Base-by-base conservation (phyloP, 1,140 invertebrate species). In the Drosophila pectinifera region DNA sequence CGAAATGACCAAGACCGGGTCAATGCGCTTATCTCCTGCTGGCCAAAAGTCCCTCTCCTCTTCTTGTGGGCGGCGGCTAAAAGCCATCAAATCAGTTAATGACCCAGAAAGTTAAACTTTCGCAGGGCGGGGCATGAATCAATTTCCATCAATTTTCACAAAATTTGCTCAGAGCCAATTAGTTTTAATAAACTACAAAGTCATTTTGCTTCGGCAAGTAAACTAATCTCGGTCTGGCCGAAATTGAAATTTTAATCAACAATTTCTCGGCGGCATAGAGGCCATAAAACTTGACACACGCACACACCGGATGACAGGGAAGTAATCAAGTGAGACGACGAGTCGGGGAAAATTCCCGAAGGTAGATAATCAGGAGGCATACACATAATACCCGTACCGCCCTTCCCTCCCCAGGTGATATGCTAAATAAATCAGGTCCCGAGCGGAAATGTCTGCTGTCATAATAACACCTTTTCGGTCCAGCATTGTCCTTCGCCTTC, bases 241-340 rank as follows among this genome's bases (percentile, higher is more conserved):
- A 85, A 85, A 85, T 86, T 81, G 80, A 85, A 85, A 86, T 85
- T 85, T 85, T 85, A 85, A 85, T 85, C 82, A 78, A 78, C 53
- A 39, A 54, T 70, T 68, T 73, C 82, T 76, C 10, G 58, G 63
- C 16, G 64, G 63, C 59, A 63, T 63, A 43, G 58, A 46, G 46
- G 80, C 59, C 79, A 73, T 83, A 72, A 76, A 79, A 79, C 61
- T 72, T 76, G 51, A 38, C 38, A 55, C 67, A 70, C 63, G 31
- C 67, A 39, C 48, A 69, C 24, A 26, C 39, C 13, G 54, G 22
- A 45, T 31, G 61, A 46, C 68, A 51, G 63, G 31, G 56, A 80
- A 73, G 78, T 85, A 85, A 85, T 85, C 81, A 85, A 80, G 59
- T 61, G 49, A 57, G 80, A 80, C 76, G 72, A 84, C 78, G 76